phyloP scores from a whole-genome alignment of 2,888 invertebrate species.

The Dusona sp. region DNA sequence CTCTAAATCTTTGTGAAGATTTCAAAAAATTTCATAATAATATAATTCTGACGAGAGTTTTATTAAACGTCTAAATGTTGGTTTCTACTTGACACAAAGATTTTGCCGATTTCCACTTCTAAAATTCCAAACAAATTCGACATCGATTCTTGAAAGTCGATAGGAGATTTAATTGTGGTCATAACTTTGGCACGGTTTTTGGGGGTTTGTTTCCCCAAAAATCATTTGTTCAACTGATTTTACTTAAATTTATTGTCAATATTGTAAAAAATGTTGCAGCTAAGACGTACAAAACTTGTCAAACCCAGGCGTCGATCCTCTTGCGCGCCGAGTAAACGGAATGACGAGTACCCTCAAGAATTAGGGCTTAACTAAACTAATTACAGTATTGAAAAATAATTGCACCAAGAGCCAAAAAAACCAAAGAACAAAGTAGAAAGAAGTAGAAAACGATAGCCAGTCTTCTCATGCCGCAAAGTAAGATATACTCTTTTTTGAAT shows the following conservation, averaged over 20 bases:
- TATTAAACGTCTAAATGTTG: no score
- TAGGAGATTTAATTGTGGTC: no score
- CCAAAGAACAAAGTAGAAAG: slow-evolving; percentile 56
- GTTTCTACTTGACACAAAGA: no score
- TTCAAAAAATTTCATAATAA: no score
- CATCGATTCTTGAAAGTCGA: no score
- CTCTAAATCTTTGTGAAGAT: background rate
- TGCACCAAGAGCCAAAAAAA: slow-evolving; percentile 24
- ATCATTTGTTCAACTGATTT: no score
- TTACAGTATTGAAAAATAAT: slow-evolving; percentile 49
- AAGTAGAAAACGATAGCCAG: slow-evolving; percentile 48
- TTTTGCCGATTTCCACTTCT: no score
- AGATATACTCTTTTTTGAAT: slow-evolving; percentile 9
- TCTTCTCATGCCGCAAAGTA: slow-evolving; percentile 69
- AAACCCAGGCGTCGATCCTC: background rate
- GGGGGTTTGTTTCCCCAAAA: no score
- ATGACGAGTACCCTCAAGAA: slow-evolving; percentile 34
- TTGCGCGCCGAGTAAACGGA: background rate
- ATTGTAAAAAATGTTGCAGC: slow-evolving; percentile 11
- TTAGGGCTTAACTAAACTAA: slow-evolving; percentile 3
- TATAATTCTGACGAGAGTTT: no score
- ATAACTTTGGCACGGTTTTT: no score
- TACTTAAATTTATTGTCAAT: no score
- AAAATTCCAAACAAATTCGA: no score
- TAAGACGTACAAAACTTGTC: background rate